These are phyloP conservation scores for Trichonephila inaurata DNA, from an alignment of 1,140 invertebrate genomes.

Conservation along the genomic window DNA sequence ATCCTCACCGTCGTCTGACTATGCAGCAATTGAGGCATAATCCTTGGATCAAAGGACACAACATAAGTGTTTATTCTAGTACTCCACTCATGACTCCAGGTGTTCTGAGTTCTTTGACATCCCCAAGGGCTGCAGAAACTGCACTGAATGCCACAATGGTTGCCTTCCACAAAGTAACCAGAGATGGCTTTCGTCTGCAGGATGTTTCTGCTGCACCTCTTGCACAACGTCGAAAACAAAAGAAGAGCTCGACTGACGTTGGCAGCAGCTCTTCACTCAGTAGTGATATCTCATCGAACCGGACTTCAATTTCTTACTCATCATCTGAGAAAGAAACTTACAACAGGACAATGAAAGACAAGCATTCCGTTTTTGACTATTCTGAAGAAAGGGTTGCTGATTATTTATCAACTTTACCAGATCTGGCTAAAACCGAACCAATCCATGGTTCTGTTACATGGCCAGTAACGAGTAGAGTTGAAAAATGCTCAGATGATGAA, in stretches of 20 bases:
- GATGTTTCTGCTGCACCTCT: conserved; percentile 87
- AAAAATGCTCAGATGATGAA: background rate
- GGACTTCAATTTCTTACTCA: conserved; percentile 50
- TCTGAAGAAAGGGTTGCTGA: conserved; percentile 75
- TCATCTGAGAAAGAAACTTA: conserved; percentile 28
- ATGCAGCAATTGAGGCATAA: conserved; percentile 85
- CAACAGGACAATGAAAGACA: background rate
- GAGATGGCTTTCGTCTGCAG: conserved; percentile 87
- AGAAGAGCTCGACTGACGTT: conserved; percentile 83
- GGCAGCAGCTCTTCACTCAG: conserved; percentile 56
- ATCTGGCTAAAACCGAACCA: conserved; percentile 18
- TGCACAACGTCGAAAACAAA: conserved; percentile 86
- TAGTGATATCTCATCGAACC: conserved; percentile 49
- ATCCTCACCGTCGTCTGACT: conserved; percentile 87
- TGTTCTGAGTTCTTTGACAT: conserved; percentile 80
- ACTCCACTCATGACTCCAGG: conserved; percentile 85
- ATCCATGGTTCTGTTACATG: conserved; percentile 16
- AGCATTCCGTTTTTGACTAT: conserved; percentile 76
- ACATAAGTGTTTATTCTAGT: conserved; percentile 79
- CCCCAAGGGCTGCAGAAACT: conserved; percentile 80
- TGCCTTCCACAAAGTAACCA: conserved; percentile 87
- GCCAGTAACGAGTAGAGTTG: background rate
- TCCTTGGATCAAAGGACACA: conserved; percentile 84
- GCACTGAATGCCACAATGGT: conserved; percentile 84
- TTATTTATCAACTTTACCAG: conserved; percentile 76